Evolutionary conservation across 1,140 invertebrate species (phyloP).

Genomic region (Penaeus japonicus): DNA sequence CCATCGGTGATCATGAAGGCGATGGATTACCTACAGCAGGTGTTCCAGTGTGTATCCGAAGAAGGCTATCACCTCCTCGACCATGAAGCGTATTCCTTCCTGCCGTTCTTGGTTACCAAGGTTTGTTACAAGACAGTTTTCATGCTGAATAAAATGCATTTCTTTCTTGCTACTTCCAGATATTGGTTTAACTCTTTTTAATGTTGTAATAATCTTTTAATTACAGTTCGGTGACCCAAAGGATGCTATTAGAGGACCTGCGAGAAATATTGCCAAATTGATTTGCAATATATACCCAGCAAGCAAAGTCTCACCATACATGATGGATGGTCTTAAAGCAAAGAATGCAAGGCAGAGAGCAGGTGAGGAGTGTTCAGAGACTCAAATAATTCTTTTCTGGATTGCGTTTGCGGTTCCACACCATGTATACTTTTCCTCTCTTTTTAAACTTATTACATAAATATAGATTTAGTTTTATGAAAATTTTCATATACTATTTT

Average conservation of each 20-base stretch:
- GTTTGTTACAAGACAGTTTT: too few species aligned
- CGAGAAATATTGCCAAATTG: slow-evolving; percentile 84
- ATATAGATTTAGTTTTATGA: too few species aligned
- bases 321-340: slow-evolving; percentile 94
- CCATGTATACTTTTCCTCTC: too few species aligned
- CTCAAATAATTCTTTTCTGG: too few species aligned
- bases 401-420: too few species aligned
- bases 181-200: too few species aligned
- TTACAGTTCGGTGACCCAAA: slow-evolving; percentile 91
- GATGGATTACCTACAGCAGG: slow-evolving; percentile 85
- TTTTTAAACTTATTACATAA: too few species aligned
- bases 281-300: slow-evolving; percentile 87
- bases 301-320: slow-evolving; percentile 86
- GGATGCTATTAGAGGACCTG: slow-evolving; percentile 88
- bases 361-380: slow-evolving; percentile 67
- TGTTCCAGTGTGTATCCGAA: slow-evolving; percentile 82
- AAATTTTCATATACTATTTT: background rate
- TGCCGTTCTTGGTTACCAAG: slow-evolving; percentile 93
- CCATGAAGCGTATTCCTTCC: slow-evolving; percentile 89
- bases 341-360: slow-evolving; percentile 96
- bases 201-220: too few species aligned
- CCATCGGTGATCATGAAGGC: slow-evolving; percentile 94
- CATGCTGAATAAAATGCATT: background rate
- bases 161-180: background rate
- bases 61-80: slow-evolving; percentile 87